Evolutionary conservation across 2,888 invertebrate species (phyloP), one percentile per base, ranked within the genome.

Genomic region (Andrena haemorrhoa): DNA sequence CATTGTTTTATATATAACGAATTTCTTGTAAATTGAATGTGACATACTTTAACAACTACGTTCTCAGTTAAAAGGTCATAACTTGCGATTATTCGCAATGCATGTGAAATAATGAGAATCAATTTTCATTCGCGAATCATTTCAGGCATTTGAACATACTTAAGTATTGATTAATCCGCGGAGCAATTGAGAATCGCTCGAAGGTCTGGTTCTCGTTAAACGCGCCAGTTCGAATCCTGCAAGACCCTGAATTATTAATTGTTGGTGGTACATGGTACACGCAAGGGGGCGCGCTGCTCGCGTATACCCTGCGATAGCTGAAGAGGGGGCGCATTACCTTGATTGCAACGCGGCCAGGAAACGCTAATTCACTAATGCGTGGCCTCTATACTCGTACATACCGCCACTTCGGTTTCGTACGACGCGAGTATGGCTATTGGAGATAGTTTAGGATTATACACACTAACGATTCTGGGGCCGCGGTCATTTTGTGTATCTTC

Each of bases 341-440:
- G 92, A 93, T 92, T 93, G 92, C 92, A 89, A 89, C 89, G 88
- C 82, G 88, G 88, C 82, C 89, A 88, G 90, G 89, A 91, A 92
- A 91, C 90, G 90, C 90, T 92, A 93, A 93, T 92, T 92, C 92
- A 87, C 92, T 93, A 93, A 93, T 93, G 92, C 91, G 91, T 90
- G 89, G 88, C 89, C 86, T 86, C 84, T 81, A 86, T 79, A 79
- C 80, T 74, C 77, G 87, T 73, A 85, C 81, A 86, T 85, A 83
- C 79, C 58, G 75, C 85, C 81, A 86, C 82, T 85, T 86, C 68
- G 84, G 75, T 85, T 86, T 78, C 81, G 84, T 82, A 80, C 68
- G 31, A 63, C 35, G 75, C 51, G 16, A 70, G 73, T 64, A 70
- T 73, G 63, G 68, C 82, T 76, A 85, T 86, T 77, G 85, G 79